These are phyloP conservation scores for Pseudococcus jackbeardsleyi DNA, from an alignment of 2,888 invertebrate species.

Conservation along the genomic window DNA sequence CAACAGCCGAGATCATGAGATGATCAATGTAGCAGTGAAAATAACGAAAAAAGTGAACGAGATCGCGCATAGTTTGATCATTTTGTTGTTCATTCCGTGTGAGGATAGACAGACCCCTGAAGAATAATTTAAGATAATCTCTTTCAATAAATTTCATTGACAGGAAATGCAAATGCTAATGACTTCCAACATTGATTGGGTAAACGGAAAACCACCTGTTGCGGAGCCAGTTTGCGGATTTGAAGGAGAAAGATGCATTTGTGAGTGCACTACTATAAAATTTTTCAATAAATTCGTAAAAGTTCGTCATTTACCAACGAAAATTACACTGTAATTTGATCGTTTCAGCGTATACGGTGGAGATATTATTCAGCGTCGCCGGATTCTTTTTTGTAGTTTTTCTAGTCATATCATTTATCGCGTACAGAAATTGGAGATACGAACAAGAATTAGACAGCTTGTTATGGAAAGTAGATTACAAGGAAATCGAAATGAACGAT, in stretches of 20 bases:
- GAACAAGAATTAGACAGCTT: constrained; percentile 93
- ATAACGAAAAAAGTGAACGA: no score
- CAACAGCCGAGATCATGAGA: no score
- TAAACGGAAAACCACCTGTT: constrained; percentile 79
- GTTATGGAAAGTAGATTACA: constrained; percentile 94
- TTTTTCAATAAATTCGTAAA: no score
- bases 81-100: no score
- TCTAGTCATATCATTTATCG: constrained; percentile 80
- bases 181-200: constrained; percentile 82
- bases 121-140: no score
- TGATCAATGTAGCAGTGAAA: no score
- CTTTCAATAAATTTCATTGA: no score
- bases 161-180: constrained; percentile 84
- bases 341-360: constrained; percentile 81
- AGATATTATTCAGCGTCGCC: constrained; percentile 86
- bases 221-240: constrained; percentile 94
- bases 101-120: no score
- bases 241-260: constrained; percentile 88
- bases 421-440: constrained; percentile 92
- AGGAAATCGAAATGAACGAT: constrained; percentile 84
- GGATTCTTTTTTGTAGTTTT: constrained; percentile 85
- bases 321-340: not conserved
- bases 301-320: no score
- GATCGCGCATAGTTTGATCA: no score
- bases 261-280: constrained; percentile 72